These are phyloP conservation scores for Asobara japonica DNA, from an alignment of 1,140 invertebrate genomes.

Conservation along the genomic window DNA sequence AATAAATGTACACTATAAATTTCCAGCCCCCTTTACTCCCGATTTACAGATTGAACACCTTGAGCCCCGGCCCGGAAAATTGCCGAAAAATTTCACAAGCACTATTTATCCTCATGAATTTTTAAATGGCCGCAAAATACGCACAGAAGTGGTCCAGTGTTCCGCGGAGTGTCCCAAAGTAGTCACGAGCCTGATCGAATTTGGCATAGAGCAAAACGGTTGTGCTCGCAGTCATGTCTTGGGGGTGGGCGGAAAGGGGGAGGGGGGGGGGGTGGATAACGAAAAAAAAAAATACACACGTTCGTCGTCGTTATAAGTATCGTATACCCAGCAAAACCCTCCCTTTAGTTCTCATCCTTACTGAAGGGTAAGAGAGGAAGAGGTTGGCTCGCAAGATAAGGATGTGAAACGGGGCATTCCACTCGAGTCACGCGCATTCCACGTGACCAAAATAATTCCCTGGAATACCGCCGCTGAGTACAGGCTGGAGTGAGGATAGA, in stretches of 20 bases:
- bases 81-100: too few relatives aligned
- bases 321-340: conserved; percentile 3
- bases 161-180: neutral
- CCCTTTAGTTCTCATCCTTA: neutral
- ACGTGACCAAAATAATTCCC: conserved; percentile 21
- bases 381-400: conserved; percentile 3
- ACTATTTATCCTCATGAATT: too few relatives aligned
- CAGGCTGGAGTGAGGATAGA: neutral
- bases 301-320: neutral
- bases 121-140: too few relatives aligned
- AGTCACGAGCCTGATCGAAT: conserved; percentile 8
- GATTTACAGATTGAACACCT: too few relatives aligned
- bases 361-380: neutral
- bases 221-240: neutral
- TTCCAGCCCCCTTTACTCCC: too few relatives aligned
- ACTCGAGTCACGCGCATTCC: conserved; percentile 20
- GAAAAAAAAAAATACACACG: conserved; percentile 1
- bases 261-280: neutral
- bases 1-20: too few relatives aligned
- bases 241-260: neutral
- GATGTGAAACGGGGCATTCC: conserved; percentile 15
- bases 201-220: neutral
- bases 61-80: too few relatives aligned
- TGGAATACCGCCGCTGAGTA: conserved; percentile 12
- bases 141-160: too few relatives aligned